Evolutionary conservation across 2,888 invertebrate genomes (phyloP).

Genomic region (Leptinotarsa peninsularis): DNA sequence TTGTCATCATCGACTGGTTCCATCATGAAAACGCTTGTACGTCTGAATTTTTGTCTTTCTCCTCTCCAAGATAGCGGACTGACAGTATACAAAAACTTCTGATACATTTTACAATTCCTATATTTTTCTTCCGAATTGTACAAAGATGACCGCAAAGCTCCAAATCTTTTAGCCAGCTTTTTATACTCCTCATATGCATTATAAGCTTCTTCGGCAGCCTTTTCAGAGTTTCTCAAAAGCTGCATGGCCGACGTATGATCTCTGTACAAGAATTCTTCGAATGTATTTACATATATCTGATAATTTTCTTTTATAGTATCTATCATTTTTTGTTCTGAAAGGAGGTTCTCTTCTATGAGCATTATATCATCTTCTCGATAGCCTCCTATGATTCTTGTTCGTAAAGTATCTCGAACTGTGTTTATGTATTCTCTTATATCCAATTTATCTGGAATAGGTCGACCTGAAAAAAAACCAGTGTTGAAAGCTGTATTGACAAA

Average conservation of each 20-base stretch:
- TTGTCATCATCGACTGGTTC: constrained; percentile 54
- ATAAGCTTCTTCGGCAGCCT: constrained; percentile 65
- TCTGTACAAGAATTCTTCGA: constrained; percentile 72
- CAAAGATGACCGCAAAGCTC: constrained; percentile 65
- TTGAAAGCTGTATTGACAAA: no score
- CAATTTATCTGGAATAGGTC: constrained; percentile 71
- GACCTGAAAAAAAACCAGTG: constrained; percentile 56
- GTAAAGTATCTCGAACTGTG: constrained; percentile 64
- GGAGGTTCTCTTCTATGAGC: constrained; percentile 70
- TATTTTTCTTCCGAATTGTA: constrained; percentile 75
- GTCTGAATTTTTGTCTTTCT: neutral
- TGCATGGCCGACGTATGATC: constrained; percentile 74
- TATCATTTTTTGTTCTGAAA: constrained; percentile 69
- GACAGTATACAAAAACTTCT: constrained; percentile 76
- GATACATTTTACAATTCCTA: constrained; percentile 74
- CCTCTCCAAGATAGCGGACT: constrained; percentile 72
- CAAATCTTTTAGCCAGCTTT: constrained; percentile 64
- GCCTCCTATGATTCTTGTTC: constrained; percentile 64
- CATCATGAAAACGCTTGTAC: constrained; percentile 62
- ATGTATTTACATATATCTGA: constrained; percentile 69
- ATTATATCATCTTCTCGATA: constrained; percentile 63
- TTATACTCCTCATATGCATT: constrained; percentile 66
- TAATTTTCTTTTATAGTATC: constrained; percentile 67
- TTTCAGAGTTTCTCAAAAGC: constrained; percentile 68
- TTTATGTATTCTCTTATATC: constrained; percentile 71